These are phyloP conservation scores for Galbula dea DNA, from an alignment of 2,113 vertebrate species.

Conservation along the genomic window DNA sequence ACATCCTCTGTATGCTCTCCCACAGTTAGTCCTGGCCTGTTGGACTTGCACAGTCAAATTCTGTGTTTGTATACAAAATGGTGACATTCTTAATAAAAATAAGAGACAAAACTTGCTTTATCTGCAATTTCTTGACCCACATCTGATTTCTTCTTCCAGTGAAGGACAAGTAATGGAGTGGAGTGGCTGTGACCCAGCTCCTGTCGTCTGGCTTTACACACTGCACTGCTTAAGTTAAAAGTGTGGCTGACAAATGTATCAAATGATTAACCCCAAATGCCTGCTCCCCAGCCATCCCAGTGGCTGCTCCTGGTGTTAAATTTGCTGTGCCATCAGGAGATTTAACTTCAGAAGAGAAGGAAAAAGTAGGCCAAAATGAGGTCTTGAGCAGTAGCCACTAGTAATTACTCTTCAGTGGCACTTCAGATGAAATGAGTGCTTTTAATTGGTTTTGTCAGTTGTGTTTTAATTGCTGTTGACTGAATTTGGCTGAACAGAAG, in stretches of 20 bases:
- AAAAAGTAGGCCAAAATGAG: background rate
- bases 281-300: background rate
- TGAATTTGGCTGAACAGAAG: background rate
- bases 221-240: background rate
- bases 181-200: background rate
- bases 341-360: background rate
- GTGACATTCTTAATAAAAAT: constrained; percentile 56
- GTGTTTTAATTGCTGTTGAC: background rate
- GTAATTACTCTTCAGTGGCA: background rate
- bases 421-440: background rate
- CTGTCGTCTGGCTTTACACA: background rate
- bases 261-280: background rate
- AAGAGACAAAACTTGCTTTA: constrained; percentile 60
- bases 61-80: constrained; percentile 28
- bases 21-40: background rate
- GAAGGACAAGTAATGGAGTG: background rate
- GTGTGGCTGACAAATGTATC: background rate
- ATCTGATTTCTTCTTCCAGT: background rate
- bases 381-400: background rate
- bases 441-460: background rate
- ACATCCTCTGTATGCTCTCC: constrained; percentile 19
- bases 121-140: constrained; percentile 51
- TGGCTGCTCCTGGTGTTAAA: background rate
- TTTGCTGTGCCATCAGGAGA: background rate
- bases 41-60: constrained; percentile 1